These are phyloP conservation scores for Drosophila infuscata DNA, from an alignment of 2,888 invertebrate species.

Conservation along the genomic window DNA sequence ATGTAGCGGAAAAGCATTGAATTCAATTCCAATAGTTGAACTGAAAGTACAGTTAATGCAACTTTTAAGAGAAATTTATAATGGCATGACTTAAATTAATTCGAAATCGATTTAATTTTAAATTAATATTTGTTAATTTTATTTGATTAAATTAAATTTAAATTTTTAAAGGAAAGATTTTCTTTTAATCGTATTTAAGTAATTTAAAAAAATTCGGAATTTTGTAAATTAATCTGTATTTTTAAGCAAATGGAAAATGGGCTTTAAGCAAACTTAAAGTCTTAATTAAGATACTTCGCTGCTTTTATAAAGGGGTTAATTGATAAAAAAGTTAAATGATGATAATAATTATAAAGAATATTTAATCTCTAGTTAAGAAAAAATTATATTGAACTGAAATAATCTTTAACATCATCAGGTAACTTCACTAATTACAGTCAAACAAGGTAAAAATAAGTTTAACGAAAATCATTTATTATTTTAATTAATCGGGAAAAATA, in stretches of 20 bases:
- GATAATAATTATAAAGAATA: background rate
- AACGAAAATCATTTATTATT: conserved; percentile 71
- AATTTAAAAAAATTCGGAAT: background rate
- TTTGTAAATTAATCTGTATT: background rate
- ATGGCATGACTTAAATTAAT: background rate
- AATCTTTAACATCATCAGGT: conserved; percentile 9
- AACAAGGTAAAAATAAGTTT: conserved; percentile 27
- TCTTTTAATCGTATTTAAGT: background rate
- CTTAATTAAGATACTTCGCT: background rate
- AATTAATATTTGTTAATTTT: background rate
- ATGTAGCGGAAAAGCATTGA: background rate
- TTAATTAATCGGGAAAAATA: conserved; percentile 62
- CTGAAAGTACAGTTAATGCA: background rate
- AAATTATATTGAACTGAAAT: conserved; percentile 22
- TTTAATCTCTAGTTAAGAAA: background rate
- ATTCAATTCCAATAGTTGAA: background rate
- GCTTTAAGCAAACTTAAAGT: background rate
- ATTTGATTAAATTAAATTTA: background rate
- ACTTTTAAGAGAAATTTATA: too few species aligned
- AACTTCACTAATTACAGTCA: conserved; percentile 61
- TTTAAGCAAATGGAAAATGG: background rate
- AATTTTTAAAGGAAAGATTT: background rate
- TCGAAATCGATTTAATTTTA: background rate
- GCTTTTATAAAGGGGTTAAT: background rate
- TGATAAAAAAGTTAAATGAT: background rate